Conservation (phyloP, 2,113 vertebrate species). For the Athene noctua region DNA sequence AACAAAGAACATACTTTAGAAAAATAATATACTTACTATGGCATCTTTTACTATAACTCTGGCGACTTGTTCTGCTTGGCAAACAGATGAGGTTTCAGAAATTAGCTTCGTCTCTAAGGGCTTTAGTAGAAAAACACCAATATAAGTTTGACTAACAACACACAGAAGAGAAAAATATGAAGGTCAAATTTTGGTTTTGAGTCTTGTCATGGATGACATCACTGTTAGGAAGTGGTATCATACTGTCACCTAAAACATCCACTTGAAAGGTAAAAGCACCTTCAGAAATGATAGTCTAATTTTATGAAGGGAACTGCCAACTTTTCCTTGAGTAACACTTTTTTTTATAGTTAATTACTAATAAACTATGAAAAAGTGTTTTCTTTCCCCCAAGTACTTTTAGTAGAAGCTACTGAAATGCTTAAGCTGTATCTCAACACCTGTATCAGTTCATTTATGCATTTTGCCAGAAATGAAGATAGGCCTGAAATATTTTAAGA, state of each 20-base stretch:
- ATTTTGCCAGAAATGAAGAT: not conserved
- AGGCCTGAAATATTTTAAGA: not conserved
- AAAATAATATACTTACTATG: constrained; percentile 80
- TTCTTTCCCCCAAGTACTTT: not conserved
- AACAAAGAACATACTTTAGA: not conserved
- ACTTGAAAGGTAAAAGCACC: not conserved
- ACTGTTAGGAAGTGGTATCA: not conserved
- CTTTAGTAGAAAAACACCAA: constrained; percentile 67
- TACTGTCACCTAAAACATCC: not conserved
- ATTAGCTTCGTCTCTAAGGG: constrained; percentile 94
- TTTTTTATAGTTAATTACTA: not conserved
- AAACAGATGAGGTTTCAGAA: constrained; percentile 91
- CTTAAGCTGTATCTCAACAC: not conserved
- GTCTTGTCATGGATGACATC: not conserved
- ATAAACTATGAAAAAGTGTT: not conserved
- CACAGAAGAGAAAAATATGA: not conserved
- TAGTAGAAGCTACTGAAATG: not conserved
- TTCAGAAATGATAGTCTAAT: not conserved
- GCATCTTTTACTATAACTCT: constrained; percentile 92
- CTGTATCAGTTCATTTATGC: rapidly evolving
- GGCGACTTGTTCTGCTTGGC: constrained; percentile 93
- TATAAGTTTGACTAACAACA: not conserved
- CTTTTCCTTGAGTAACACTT: not conserved
- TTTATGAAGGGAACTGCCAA: not conserved
- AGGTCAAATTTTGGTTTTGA: not conserved